Conservation (phyloP, 2,113 vertebrate genomes). For the Rhinogobius similis region DNA sequence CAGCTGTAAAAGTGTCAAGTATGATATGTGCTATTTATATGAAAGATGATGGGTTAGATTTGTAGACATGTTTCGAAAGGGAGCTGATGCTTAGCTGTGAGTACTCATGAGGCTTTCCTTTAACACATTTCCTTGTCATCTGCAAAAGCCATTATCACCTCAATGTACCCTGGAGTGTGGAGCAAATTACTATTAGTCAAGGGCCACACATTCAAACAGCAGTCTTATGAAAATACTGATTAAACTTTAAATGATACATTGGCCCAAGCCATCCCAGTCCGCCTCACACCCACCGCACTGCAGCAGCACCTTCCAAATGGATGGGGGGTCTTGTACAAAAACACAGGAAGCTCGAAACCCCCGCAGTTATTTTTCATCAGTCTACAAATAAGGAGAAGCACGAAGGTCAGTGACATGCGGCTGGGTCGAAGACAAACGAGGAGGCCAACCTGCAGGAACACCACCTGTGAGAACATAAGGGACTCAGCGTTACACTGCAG, state of each 20-base stretch:
- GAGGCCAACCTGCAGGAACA: background rate
- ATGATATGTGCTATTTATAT: background rate
- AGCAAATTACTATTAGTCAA: slow-evolving; percentile 12
- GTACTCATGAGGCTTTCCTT: slow-evolving; percentile 8
- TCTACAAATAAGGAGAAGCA: background rate
- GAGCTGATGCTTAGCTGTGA: slow-evolving; percentile 20
- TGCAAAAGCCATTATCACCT: slow-evolving; percentile 45
- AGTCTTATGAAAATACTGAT: slow-evolving; percentile 5
- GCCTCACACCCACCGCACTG: slow-evolving; percentile 7
- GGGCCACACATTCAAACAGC: slow-evolving; percentile 1
- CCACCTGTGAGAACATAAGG: slow-evolving; percentile 2
- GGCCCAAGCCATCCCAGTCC: background rate
- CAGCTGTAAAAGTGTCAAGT: background rate
- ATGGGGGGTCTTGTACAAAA: slow-evolving; percentile 10
- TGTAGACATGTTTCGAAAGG: slow-evolving; percentile 2
- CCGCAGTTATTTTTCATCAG: slow-evolving; percentile 11
- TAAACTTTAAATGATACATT: slow-evolving; percentile 10
- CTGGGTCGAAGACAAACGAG: slow-evolving; percentile 11
- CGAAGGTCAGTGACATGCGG: background rate
- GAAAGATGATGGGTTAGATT: background rate
- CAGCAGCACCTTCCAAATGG: slow-evolving; percentile 13
- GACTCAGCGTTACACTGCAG: too few relatives aligned
- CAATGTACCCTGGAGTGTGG: slow-evolving; percentile 20
- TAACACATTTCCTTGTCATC: slow-evolving; percentile 28
- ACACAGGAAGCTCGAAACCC: background rate